Percentiles rank a stretch among this genome's conserved stretches.
Conservation (phyloP, 2,113 vertebrate species). For the Sebastes fasciatus region DNA sequence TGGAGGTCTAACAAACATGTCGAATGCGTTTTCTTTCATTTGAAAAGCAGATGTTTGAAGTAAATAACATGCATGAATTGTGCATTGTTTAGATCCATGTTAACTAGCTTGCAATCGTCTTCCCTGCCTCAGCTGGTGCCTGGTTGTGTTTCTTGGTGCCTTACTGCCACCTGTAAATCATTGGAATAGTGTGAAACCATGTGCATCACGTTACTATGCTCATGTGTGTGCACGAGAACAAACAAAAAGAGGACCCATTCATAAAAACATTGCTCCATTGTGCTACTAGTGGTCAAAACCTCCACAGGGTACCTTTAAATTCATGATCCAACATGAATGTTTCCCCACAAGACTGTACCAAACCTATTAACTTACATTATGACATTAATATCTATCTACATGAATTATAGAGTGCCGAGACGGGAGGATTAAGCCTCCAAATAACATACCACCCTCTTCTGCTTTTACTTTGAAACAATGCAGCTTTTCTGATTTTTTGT, state of each 20-base stretch:
- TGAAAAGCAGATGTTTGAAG: not conserved
- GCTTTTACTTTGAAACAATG: not conserved
- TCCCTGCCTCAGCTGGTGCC: not conserved
- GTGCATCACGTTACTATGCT: not conserved
- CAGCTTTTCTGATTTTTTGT: not conserved
- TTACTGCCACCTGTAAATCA: too few species aligned
- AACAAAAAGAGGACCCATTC: not conserved
- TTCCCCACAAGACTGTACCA: not conserved
- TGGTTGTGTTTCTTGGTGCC: too few species aligned
- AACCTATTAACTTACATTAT: not conserved
- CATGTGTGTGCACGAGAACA: not conserved
- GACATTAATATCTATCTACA: not conserved
- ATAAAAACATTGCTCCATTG: not conserved
- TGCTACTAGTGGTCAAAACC: not conserved
- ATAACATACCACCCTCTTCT: not conserved
- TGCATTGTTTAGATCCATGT: not conserved
- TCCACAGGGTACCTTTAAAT: not conserved
- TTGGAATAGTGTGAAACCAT: too few species aligned
- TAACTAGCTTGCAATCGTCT: not conserved
- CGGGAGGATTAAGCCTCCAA: not conserved
- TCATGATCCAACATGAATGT: not conserved
- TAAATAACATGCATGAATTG: not conserved
- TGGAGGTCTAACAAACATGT: not conserved
- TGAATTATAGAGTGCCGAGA: not conserved
- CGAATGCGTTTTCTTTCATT: not conserved